Percentiles rank a stretch among this genome's conserved stretches.
These are phyloP conservation scores for Coelinius sp. DNA, from an alignment of 2,888 invertebrate genomes.

Conservation along the genomic window DNA sequence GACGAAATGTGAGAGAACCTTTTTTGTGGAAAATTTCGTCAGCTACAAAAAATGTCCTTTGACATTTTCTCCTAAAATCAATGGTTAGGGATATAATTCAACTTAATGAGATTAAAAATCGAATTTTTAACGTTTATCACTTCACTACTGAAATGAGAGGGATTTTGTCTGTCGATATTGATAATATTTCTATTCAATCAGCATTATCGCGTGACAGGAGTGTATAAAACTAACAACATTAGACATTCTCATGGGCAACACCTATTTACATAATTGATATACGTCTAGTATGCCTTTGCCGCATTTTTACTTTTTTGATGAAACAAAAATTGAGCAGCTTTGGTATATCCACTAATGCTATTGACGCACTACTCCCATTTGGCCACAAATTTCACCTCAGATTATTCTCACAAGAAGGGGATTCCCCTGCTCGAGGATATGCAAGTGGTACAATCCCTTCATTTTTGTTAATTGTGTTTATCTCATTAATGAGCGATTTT, in stretches of 20 bases:
- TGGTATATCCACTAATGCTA: background rate
- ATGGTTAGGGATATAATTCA: too few relatives aligned
- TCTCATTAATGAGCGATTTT: too few relatives aligned
- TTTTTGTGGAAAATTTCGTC: too few relatives aligned
- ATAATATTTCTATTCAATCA: background rate
- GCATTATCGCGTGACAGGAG: background rate
- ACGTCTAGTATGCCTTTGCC: constrained; percentile 5
- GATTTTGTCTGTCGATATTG: background rate
- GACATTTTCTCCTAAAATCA: too few relatives aligned
- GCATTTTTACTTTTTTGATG: constrained; percentile 12
- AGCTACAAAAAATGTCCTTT: too few relatives aligned
- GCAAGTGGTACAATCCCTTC: too few relatives aligned
- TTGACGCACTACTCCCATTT: background rate
- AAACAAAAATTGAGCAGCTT: constrained; percentile 10
- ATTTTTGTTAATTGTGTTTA: too few relatives aligned
- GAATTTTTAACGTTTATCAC: background rate
- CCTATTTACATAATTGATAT: background rate
- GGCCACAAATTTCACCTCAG: background rate
- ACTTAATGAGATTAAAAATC: too few relatives aligned
- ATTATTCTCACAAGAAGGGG: background rate
- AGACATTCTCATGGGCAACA: background rate
- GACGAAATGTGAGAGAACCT: too few relatives aligned
- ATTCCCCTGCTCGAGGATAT: too few relatives aligned
- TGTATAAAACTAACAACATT: constrained; percentile 22
- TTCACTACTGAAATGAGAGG: too few relatives aligned